Evolutionary conservation across 2,888 invertebrate genomes (phyloP).

Genomic region (Epinotia ramella): DNA sequence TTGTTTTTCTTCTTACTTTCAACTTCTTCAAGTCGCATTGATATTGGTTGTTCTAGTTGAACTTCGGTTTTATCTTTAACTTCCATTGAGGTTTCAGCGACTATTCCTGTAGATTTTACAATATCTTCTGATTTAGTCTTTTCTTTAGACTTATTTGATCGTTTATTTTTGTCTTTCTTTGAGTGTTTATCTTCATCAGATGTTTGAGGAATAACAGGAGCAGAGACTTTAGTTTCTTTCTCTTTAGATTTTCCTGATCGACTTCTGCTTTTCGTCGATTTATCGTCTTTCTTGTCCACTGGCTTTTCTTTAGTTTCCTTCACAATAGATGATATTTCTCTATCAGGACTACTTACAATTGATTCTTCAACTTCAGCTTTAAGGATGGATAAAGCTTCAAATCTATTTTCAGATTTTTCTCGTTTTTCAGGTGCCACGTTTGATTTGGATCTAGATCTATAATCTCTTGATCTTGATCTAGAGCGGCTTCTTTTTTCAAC

Average conservation of each 20-base stretch:
- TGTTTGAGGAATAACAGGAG: constrained; percentile 53
- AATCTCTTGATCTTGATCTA: constrained; percentile 83
- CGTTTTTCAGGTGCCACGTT: constrained; percentile 58
- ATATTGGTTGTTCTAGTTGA: constrained; percentile 7
- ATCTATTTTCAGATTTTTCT: constrained; percentile 71
- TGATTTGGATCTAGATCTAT: constrained; percentile 64
- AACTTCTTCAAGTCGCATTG: constrained; percentile 42
- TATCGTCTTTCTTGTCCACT: constrained; percentile 13
- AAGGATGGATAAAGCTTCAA: constrained; percentile 66
- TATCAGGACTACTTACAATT: constrained; percentile 52
- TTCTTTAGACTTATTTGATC: constrained; percentile 63
- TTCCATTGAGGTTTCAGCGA: constrained; percentile 42
- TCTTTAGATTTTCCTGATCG: constrained; percentile 74
- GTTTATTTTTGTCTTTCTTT: constrained; percentile 73
- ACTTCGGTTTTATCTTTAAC: constrained; percentile 45
- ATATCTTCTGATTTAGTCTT: constrained; percentile 50
- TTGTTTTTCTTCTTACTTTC: constrained; percentile 68
- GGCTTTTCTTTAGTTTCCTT: not conserved
- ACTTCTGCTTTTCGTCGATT: constrained; percentile 55
- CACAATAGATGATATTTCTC: constrained; percentile 55
- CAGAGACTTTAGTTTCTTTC: constrained; percentile 67
- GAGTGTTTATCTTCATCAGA: constrained; percentile 65
- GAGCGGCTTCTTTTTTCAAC: constrained; percentile 79
- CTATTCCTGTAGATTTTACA: constrained; percentile 46
- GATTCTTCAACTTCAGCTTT: constrained; percentile 60